Evolutionary conservation across 2,113 vertebrate genomes (phyloP).

Genomic region (Melanerpes formicivorus): DNA sequence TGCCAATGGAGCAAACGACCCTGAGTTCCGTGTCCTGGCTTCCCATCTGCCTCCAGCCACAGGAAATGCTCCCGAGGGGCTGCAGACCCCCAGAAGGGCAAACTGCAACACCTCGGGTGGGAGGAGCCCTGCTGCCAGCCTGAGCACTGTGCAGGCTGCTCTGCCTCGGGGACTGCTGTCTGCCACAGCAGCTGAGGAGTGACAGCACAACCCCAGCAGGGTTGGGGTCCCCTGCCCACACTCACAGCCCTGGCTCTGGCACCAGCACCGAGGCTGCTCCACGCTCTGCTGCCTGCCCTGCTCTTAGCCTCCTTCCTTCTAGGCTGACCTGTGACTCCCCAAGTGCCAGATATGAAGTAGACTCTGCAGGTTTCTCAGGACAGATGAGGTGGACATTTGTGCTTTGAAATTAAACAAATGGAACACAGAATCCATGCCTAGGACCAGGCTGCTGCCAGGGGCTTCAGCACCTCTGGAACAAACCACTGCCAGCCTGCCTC

Average conservation of each 20-base stretch:
- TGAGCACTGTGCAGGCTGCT: neutral
- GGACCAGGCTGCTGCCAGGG: neutral
- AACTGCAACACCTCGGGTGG: neutral
- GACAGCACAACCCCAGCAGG: neutral
- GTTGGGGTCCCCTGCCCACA: neutral
- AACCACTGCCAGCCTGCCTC: too few relatives aligned
- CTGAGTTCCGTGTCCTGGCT: too few relatives aligned
- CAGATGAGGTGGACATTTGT: neutral
- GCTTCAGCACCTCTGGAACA: neutral
- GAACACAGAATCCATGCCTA: neutral
- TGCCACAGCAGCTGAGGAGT: neutral
- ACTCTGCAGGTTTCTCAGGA: neutral
- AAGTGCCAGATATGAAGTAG: neutral
- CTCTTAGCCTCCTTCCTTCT: neutral
- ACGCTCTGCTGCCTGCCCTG: too few relatives aligned
- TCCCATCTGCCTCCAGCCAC: neutral
- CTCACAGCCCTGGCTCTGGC: neutral
- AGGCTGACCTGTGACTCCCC: neutral
- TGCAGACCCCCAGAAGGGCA: neutral
- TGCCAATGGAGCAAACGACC: too few relatives aligned
- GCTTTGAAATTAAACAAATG: neutral
- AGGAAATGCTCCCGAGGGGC: neutral
- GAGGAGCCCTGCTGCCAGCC: neutral
- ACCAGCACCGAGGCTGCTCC: neutral
- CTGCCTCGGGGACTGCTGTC: neutral